Evolutionary conservation across 2,888 invertebrate genomes (phyloP), one percentile per base, ranked within the genome.

Genomic region (Noctuana brunneofusca): DNA sequence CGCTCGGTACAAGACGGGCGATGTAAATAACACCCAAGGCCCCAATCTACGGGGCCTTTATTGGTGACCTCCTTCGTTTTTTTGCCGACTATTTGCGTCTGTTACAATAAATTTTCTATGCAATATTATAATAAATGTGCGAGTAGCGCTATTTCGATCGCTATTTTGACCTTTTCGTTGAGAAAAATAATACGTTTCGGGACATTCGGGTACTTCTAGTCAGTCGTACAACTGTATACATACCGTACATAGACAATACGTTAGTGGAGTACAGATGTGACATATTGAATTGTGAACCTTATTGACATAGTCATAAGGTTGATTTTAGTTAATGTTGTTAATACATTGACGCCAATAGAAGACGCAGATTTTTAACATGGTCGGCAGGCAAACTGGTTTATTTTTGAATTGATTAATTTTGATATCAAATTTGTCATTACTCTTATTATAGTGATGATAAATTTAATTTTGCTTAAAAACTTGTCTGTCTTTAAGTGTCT

Each of bases 11-110:
- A 74, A 71, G 71, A 77, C 84, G 80, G 75, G 86, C 90, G 82
- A 89, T 90, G 91, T 89, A 91, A 89, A 90, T 89, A 89, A 88
- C 87, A 85, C 68, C 83, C 73, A 75, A 77, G 71, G 76, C 76
- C 76, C 77, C 73, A 73, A 65, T 80, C 81, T 79, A 65, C 73
- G 76, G 81, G 83, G 84, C 82, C 83, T 87, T 84, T 84, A 82
- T 81, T 87, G 75, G 80, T 84, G 85, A 83, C 82, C 83, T 85
- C 80, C 71, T 79, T 76, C 66, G 65, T 70, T 76, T 76, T n/a
- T 78, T 72, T 75, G 74, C 76, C 71, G 71, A 69, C 73, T 71
- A 72, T 78, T 78, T 75, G 70, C 70, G 68, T 68, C 67, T 65
- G 55, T 63, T 38, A 24, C 50, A 63, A 66, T 68, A 65, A 60